phyloP scores from a whole-genome alignment of 2,888 invertebrate genomes.

The Nesidiocoris tenuis region DNA sequence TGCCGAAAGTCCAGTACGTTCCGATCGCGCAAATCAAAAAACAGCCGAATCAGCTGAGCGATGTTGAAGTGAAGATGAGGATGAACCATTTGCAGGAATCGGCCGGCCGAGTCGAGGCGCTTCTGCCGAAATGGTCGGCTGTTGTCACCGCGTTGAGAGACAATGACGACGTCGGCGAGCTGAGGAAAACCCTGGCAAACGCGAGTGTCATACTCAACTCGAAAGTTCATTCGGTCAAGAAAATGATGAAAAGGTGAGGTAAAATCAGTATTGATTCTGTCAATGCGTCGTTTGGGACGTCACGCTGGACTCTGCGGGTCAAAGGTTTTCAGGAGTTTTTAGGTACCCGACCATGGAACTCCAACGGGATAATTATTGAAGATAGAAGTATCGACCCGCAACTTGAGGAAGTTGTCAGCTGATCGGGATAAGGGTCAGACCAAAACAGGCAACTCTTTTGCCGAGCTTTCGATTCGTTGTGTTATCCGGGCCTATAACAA shows the following conservation, averaged over 20 bases:
- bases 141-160: constrained; percentile 6
- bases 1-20: constrained; percentile 9
- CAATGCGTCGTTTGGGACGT: no score
- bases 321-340: no score
- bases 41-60: neutral
- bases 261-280: no score
- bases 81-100: constrained; percentile 17
- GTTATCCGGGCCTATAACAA: no score
- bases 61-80: constrained; percentile 16
- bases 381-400: no score
- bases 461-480: no score
- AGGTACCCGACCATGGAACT: no score
- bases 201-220: neutral
- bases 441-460: no score
- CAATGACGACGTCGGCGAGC: neutral
- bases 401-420: no score
- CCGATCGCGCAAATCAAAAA: neutral
- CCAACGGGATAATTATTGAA: no score
- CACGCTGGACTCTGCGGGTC: no score
- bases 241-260: neutral
- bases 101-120: neutral
- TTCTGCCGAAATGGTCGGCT: constrained; percentile 19
- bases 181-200: constrained; percentile 17
- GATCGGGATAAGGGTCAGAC: no score
- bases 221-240: neutral